Evolutionary conservation across 2,888 invertebrate genomes (phyloP).

Genomic region (Drosophila colorata): DNA sequence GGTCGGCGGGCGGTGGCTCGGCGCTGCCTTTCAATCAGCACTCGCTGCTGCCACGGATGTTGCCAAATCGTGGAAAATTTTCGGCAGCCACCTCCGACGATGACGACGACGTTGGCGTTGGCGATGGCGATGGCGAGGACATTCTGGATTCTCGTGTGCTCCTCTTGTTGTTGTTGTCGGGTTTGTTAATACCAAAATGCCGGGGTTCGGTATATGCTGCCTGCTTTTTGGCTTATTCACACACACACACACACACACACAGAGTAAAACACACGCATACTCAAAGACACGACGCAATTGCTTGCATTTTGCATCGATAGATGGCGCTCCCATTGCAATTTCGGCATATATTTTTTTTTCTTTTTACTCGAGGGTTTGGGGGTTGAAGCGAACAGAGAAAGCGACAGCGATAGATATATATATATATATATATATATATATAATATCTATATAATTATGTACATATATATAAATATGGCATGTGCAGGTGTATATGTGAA

Average conservation of each 20-base stretch:
- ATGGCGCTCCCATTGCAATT: conserved; percentile 55
- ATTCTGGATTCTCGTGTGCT: conserved; percentile 33
- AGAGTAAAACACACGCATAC: not conserved
- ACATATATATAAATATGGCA: not conserved
- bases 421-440: conserved; percentile 1
- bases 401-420: conserved; percentile 18
- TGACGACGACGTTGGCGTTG: conserved; percentile 21
- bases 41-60: conserved; percentile 55
- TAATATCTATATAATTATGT: not conserved
- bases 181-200: conserved; percentile 57
- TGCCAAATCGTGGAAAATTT: conserved; percentile 67
- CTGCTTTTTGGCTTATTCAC: conserved; percentile 57
- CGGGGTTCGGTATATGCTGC: conserved; percentile 37
- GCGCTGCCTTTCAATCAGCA: conserved; percentile 50
- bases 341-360: conserved; percentile 16
- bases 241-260: conserved; percentile 20
- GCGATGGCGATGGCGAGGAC: conserved; percentile 20
- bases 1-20: conserved; percentile 1
- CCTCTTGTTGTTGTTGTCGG: conserved; percentile 31
- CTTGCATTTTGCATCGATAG: conserved; percentile 63
- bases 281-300: conserved; percentile 16
- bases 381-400: conserved; percentile 30
- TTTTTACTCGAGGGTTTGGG: not conserved
- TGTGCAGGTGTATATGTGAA: not conserved
- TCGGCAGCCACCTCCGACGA: conserved; percentile 51